Percentiles rank a stretch among this genome's conserved stretches.
These are phyloP conservation scores for Pterois miles DNA, from an alignment of 2,797 vertebrate species.

Conservation along the genomic window DNA sequence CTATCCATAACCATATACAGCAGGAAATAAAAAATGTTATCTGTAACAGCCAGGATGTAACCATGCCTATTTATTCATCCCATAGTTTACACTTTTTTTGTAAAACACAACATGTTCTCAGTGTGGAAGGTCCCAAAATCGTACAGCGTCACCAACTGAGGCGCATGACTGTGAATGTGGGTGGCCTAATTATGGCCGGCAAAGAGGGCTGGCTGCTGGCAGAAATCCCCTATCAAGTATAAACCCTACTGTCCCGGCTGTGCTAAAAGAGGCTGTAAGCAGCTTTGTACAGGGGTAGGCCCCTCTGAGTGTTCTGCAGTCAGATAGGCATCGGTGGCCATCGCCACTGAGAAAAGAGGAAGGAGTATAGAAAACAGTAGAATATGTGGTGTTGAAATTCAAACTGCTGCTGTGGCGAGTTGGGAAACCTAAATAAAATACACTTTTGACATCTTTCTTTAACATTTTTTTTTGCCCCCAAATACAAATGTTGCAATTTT, in stretches of 20 bases:
- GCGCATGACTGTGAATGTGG: constrained; percentile 78
- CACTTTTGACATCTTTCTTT: background rate
- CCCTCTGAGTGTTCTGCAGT: constrained; percentile 39
- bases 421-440: constrained; percentile 1
- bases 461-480: background rate
- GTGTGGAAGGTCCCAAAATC: constrained; percentile 49
- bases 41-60: background rate
- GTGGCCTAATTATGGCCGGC: constrained; percentile 81
- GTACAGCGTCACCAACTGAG: constrained; percentile 51
- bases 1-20: background rate
- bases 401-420: constrained; percentile 5
- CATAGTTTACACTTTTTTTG: background rate
- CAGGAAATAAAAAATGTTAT: background rate
- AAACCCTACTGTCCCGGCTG: constrained; percentile 70
- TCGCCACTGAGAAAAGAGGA: constrained; percentile 57
- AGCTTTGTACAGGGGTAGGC: constrained; percentile 63
- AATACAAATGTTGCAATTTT: background rate
- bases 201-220: constrained; percentile 66
- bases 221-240: constrained; percentile 77
- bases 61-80: constrained; percentile 14
- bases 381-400: constrained; percentile 47
- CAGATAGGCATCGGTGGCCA: constrained; percentile 27
- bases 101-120: constrained; percentile 43
- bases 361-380: constrained; percentile 24
- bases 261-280: constrained; percentile 70